Conservation (phyloP, 30 jellyfish, hydroid and myxozoan genomes). For the Euphysa ruthae region DNA sequence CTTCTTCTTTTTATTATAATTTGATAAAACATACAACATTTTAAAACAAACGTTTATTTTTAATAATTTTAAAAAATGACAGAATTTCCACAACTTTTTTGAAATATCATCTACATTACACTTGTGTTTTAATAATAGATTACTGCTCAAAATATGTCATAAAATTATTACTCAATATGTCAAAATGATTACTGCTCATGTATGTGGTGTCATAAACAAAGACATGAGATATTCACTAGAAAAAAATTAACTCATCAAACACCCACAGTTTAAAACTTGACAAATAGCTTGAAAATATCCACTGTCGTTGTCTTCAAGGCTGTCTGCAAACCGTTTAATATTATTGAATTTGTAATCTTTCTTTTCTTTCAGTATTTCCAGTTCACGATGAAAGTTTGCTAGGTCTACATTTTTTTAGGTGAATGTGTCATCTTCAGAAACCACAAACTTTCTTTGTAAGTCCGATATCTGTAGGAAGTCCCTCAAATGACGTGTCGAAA, state of each 20-base stretch:
- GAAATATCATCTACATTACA: too few relatives aligned
- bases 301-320: neutral
- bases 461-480: neutral
- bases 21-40: too few relatives aligned
- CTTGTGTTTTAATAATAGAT: too few relatives aligned
- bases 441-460: neutral
- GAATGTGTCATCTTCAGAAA: neutral
- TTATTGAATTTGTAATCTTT: neutral
- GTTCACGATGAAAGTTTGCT: neutral
- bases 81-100: too few relatives aligned
- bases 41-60: too few relatives aligned
- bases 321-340: neutral
- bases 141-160: too few relatives aligned
- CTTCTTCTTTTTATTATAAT: too few relatives aligned
- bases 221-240: too few relatives aligned
- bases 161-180: too few relatives aligned
- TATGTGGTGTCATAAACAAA: too few relatives aligned
- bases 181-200: too few relatives aligned
- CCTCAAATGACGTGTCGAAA: neutral
- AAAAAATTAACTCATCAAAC: neutral
- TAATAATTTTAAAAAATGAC: too few relatives aligned
- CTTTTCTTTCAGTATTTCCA: neutral
- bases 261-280: neutral
- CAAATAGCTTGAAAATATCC: neutral
- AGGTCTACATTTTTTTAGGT: neutral